phyloP scores from a whole-genome alignment of 2,888 invertebrate genomes.

The Chorisops tibialis region DNA sequence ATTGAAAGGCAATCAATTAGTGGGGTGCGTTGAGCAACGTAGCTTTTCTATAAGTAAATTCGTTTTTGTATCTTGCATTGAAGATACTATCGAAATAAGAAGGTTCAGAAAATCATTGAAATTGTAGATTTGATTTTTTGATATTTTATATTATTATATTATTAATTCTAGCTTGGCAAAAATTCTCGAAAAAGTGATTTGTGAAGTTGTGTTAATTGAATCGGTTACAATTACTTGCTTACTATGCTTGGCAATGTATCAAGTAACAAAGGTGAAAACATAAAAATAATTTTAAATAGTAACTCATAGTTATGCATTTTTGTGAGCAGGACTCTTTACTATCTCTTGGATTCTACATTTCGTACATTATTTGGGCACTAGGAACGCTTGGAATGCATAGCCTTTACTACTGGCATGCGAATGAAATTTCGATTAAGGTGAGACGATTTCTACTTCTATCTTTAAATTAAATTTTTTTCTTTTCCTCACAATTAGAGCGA shows the following conservation, averaged over 20 bases:
- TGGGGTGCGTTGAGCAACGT: no score
- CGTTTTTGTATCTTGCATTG: no score
- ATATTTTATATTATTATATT: not conserved
- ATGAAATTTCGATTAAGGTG: not conserved
- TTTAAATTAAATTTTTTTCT: not conserved
- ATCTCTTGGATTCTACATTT: not conserved
- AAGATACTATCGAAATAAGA: not conserved
- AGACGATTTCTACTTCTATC: no score
- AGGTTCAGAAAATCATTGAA: not conserved
- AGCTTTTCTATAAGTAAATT: no score
- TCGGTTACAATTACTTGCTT: not conserved
- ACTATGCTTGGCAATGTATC: not conserved
- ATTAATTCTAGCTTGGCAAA: not conserved
- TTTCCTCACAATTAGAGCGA: not conserved
- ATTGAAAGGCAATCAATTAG: no score
- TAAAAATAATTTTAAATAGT: not conserved
- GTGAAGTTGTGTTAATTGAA: not conserved
- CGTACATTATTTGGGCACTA: not conserved
- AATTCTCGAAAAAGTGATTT: not conserved
- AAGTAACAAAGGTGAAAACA: not conserved
- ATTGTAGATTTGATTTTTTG: no score
- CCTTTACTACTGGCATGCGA: slow-evolving; percentile 9
- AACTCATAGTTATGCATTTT: not conserved
- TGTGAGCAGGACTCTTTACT: not conserved
- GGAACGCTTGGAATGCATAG: not conserved